A percentile compares a stretch with the other conserved stretches of the same genome.
Conservation (phyloP, 2,113 vertebrate genomes). For the Phalacrocorax pelagicus region DNA sequence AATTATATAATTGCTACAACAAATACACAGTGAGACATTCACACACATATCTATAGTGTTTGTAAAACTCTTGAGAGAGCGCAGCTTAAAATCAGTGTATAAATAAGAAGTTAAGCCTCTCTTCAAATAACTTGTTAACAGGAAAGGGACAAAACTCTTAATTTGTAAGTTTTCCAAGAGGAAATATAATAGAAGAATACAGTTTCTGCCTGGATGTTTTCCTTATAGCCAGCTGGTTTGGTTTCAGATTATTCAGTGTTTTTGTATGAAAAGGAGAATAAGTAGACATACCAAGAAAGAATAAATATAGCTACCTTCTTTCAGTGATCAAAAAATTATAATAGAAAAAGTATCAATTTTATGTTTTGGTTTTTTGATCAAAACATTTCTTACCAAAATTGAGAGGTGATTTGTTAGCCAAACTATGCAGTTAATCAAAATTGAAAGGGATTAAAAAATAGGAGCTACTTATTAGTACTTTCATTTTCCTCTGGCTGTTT, state of each 20-base stretch:
- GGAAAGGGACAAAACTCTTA: not conserved
- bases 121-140: not conserved
- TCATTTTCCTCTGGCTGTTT: slow-evolving; percentile 23
- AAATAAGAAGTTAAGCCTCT: not conserved
- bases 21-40: not conserved
- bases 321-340: not conserved
- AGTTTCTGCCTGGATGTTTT: not conserved
- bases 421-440: not conserved
- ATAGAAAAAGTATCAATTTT: not conserved
- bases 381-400: not conserved
- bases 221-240: not conserved
- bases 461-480: not conserved
- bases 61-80: not conserved
- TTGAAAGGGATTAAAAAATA: not conserved
- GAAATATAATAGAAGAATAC: not conserved
- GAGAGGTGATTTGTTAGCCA: not conserved
- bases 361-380: not conserved
- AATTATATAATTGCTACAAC: not conserved
- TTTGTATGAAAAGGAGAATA: not conserved
- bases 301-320: not conserved
- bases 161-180: not conserved
- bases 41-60: not conserved
- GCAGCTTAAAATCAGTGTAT: not conserved
- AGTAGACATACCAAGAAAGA: not conserved
- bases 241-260: not conserved